Evolutionary conservation across 2,888 invertebrate species (phyloP).

Genomic region (Epirrita christyi): DNA sequence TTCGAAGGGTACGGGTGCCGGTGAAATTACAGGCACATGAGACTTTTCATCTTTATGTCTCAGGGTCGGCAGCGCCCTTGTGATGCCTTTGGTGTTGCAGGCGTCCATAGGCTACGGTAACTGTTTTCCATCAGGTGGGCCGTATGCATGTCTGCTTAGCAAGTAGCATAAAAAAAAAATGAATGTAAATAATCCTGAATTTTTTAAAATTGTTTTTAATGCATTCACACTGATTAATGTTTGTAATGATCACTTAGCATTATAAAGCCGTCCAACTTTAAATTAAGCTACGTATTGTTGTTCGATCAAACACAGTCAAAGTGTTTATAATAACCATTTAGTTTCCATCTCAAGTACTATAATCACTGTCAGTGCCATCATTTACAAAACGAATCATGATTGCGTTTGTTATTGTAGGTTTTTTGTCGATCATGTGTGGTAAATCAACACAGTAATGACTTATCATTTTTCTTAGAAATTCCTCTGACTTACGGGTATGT

Average conservation of each 20-base stretch:
- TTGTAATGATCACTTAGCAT: not conserved
- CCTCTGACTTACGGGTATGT: not conserved
- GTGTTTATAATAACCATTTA: slow-evolving; percentile 22
- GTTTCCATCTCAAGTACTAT: slow-evolving; percentile 6
- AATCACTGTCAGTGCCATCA: slow-evolving; percentile 28
- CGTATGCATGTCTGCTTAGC: no score
- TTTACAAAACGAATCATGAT: slow-evolving; percentile 24
- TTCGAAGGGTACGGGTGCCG: no score
- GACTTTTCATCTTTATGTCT: no score
- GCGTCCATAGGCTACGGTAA: no score
- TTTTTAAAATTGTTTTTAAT: no score
- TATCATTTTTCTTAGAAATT: slow-evolving; percentile 3
- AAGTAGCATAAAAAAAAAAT: no score
- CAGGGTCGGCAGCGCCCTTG: no score
- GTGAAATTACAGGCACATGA: no score
- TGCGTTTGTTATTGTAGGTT: slow-evolving; percentile 27
- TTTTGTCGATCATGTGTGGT: slow-evolving; percentile 20
- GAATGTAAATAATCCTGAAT: no score
- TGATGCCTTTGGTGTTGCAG: no score
- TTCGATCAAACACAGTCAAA: slow-evolving; percentile 19
- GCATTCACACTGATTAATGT: no score
- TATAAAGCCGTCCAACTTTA: slow-evolving; percentile 6
- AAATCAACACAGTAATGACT: slow-evolving; percentile 17
- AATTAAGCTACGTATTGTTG: slow-evolving; percentile 1
- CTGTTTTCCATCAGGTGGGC: no score